Base-by-base conservation (phyloP, 2,888 invertebrate species). In the Gymnoscelis rufifasciata region DNA sequence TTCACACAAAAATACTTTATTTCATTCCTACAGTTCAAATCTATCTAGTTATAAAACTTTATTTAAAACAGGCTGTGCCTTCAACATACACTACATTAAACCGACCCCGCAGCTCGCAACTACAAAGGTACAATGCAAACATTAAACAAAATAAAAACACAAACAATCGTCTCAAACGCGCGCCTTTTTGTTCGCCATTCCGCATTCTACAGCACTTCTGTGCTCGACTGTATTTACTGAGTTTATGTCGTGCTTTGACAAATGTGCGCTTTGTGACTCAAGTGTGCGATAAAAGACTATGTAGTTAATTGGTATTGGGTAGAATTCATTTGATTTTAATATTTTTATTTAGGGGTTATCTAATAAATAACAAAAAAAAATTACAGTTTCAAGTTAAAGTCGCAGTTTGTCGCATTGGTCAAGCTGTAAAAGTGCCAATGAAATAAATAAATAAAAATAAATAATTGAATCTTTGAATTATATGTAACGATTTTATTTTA, bases 121-220 rank as follows among this genome's bases (percentile, higher is more conserved):
- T 31, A 28, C 27, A 28, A 39, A 38, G 29, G 35, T 41, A 47
- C 39, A 29, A 27, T 29, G 10, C 15, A 39, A 14, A 35, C 35
- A 35, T 11, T 19, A 7, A 19, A 35, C 24, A 36, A 30, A 45
- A 14, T n/a, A 10, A 35, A 19, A 15, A 45, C 46, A 46, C 14
- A 13, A 33, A 15, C 15, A 19, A 10, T 19, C 43, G 27, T 43
- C 40, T 49, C 45, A 50, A 51, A 44, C 23, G 54, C 55, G 52
- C 52, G 31, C 31, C 31, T 33, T 33, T 33, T 33, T 33, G 15
- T 33, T 14, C 19, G 19, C 19, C 2, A 2, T 19, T 49, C 54
- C 49, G 45, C 52, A 51, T 57, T 57, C 41, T 47, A 45, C 39
- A 51, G 45, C 50, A 55, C 57, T 56, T 56, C 52, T 58, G 56